Evolutionary conservation across 2,888 invertebrate species (phyloP).

Genomic region (Frankliniella fusca): DNA sequence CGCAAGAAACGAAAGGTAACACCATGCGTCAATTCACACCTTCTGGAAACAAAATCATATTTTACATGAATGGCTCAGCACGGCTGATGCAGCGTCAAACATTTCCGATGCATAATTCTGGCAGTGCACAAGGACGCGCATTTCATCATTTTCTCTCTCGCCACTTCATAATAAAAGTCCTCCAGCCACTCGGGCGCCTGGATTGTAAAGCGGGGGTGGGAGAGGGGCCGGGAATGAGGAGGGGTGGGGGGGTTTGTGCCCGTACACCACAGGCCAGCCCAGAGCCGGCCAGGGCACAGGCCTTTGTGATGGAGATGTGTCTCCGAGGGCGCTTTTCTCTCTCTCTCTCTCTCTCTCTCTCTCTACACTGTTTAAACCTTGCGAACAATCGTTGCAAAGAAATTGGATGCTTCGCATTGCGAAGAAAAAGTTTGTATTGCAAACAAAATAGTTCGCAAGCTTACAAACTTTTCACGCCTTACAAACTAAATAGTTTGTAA

Average conservation of each 20-base stretch:
- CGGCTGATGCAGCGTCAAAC: background rate
- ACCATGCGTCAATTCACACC: too few relatives aligned
- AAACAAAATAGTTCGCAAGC: too few relatives aligned
- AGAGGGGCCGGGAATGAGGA: background rate
- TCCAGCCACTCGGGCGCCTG: background rate
- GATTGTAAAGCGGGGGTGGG: background rate
- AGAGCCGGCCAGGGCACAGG: background rate
- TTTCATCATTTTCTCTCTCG: background rate
- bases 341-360: constrained; percentile 2
- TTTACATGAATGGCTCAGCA: too few relatives aligned
- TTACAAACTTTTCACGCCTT: too few relatives aligned
- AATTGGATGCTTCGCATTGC: too few relatives aligned
- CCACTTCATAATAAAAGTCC: constrained; percentile 14
- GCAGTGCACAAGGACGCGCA: background rate
- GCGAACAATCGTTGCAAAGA: too few relatives aligned
- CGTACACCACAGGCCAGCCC: background rate
- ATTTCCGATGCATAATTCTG: background rate
- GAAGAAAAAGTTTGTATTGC: too few relatives aligned
- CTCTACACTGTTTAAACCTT: too few relatives aligned
- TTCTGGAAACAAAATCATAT: too few relatives aligned
- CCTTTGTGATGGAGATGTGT: constrained; percentile 18
- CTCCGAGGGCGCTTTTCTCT: background rate
- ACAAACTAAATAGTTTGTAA: too few relatives aligned
- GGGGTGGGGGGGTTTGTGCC: background rate
- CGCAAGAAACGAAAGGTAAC: too few relatives aligned